Evolutionary conservation across 2,797 vertebrate genomes (phyloP), one percentile per base, ranked within the genome.

Genomic region (Mastacembelus armatus): DNA sequence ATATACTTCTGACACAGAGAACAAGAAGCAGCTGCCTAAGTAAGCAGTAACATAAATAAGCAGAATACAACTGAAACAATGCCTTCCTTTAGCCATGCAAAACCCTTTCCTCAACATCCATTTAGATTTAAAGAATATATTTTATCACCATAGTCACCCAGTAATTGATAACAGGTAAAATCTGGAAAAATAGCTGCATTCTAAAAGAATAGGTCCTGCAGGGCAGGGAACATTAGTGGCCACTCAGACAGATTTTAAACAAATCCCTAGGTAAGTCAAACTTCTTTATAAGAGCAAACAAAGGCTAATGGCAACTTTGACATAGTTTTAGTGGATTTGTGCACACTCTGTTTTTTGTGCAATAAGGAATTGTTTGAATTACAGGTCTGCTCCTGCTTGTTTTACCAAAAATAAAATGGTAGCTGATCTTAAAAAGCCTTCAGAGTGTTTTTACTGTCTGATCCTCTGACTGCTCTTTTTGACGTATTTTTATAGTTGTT

Each of bases 1-100:
- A 82, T 51, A 43, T 68, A 65, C 47, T 40, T 54, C 32, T 43
- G 44, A 74, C 19, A 15, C 72, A 65, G 21, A 21, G 51, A 71
- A 50, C 10, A 50, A 29, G 36, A 71, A 26, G 29, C 24, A 21
- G 36, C 45, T 22, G 44, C 57, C 47, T 44, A 29, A 51, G 29
- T 27, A 21, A 54, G 22, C 26, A 36, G 29, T 11, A 32, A 26
- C 43, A 70, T 26, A 30, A 30, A 45, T 29, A 51, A 15, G 38
- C 19, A 33, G 30, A 32, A 18, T 60, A 19, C 10, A 59, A 4
- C 50, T 11, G 18, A 18, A 60, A 32, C 38, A 3, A 15, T 40
- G 5, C 10, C 7, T 49, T 3, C 45, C 19, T 56, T 24, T 19
- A 9, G 15, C 2, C 16, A 4, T 4, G 48, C 29, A 38, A 11